Conservation (phyloP, 2,888 invertebrate species). For the Acrocera orbiculus region DNA sequence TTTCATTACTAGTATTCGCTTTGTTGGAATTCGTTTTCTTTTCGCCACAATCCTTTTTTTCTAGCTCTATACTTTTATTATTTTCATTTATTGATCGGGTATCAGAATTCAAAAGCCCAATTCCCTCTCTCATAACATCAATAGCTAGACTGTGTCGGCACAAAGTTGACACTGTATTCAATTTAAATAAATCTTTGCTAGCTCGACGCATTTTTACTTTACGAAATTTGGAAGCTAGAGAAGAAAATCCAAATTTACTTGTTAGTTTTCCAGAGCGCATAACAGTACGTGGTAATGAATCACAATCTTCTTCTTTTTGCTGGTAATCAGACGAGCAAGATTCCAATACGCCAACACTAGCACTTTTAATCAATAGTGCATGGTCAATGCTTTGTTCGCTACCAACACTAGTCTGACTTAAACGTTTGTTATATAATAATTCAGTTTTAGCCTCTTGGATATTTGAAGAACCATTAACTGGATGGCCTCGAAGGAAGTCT, state of each 20-base stretch:
- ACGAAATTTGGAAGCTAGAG: conserved; percentile 41
- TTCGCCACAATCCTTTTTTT: too few species aligned
- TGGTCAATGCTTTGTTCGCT: conserved; percentile 39
- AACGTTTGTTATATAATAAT: conserved; percentile 19
- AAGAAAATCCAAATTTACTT: conserved; percentile 35
- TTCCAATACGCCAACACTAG: conserved; percentile 60
- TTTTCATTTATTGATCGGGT: conserved; percentile 14
- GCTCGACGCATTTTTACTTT: conserved; percentile 34
- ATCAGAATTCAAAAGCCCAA: too few species aligned
- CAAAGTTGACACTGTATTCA: conserved; percentile 47
- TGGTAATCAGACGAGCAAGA: conserved; percentile 13
- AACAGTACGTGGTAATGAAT: conserved; percentile 34
- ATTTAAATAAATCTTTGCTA: conserved; percentile 19
- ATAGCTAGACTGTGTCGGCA: conserved; percentile 62
- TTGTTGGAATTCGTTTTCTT: too few species aligned
- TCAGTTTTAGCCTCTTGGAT: conserved; percentile 8
- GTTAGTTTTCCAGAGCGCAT: conserved; percentile 25
- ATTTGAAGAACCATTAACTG: neutral
- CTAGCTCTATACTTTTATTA: too few species aligned
- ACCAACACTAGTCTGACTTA: conserved; percentile 45
- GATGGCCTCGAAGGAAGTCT: conserved; percentile 41
- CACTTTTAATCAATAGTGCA: conserved; percentile 44
- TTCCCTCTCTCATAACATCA: conserved; percentile 27
- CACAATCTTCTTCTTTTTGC: conserved; percentile 32
- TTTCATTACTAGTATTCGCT: too few species aligned